Conservation (phyloP, 2,113 vertebrate species). For the Cinclus mexicanus region DNA sequence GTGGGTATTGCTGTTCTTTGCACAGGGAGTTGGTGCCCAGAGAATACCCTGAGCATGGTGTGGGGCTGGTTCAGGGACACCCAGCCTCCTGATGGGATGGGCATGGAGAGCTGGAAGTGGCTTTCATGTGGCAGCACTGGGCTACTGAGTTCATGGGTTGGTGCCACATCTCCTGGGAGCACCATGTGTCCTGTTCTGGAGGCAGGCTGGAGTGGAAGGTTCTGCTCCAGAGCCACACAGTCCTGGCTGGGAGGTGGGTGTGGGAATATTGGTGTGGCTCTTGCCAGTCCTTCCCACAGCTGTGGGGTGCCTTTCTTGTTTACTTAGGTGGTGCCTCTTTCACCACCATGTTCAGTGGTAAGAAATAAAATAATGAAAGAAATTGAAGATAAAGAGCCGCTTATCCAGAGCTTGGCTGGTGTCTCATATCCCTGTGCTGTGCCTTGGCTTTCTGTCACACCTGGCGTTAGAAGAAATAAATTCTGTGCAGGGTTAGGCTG, state of each 20-base stretch:
- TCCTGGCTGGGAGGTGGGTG: background rate
- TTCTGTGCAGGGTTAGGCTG: background rate
- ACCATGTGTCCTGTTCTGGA: fast-evolving
- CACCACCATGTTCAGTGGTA: fast-evolving
- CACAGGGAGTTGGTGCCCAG: background rate
- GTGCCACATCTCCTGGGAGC: background rate
- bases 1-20: background rate
- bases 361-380: background rate
- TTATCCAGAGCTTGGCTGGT: fast-evolving
- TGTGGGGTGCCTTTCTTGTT: background rate
- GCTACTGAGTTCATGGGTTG: background rate
- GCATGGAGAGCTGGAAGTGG: background rate
- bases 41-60: fast-evolving
- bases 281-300: background rate
- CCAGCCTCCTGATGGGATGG: background rate
- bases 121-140: fast-evolving
- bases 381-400: fast-evolving
- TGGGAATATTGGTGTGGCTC: background rate
- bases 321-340: background rate
- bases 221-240: background rate
- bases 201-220: background rate
- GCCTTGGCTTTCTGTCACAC: background rate
- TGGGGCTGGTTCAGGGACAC: fast-evolving
- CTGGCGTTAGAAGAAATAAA: background rate
- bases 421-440: fast-evolving